Evolutionary conservation across 2,888 invertebrate species (phyloP), one percentile per base, ranked within the genome.

Genomic region (Formica aserva): DNA sequence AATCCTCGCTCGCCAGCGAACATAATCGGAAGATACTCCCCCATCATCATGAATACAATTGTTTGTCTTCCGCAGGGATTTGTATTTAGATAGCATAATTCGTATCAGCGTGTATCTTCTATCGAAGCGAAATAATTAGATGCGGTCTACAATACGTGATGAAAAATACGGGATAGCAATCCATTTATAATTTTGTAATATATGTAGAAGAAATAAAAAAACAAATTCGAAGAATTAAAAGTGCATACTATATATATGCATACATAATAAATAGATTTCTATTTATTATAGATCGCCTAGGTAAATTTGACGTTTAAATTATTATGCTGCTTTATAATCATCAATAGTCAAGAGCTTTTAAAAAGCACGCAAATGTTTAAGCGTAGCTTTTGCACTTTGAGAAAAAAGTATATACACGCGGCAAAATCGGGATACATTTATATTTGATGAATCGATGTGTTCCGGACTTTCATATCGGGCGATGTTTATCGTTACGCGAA

Each of bases 401-500:
- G 52, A 38, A 65, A 63, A 11, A 62, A 13, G 29, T 22, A 22
- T 32, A n/a, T 8, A 15, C 13, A 13, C 26, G 9, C 15, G 48
- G 35, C 48, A 38, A 52, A 76, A 66, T 52, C n/a, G 35, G 35
- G 26, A n/a, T 66, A 60, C 48, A 26, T 76, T 76, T 35, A 52
- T 67, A 67, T 77, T 55, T 41, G 29, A 77, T 77, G 57, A 41
- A n/a, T 41, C 55, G 55, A 35, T 55, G 29, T 26, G 26, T 18
- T 32, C 45, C 8, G 15, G 1, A 15, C 11, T 35, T 62, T 38
- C 32, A 29, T 18, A 26, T 57, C 45, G 2, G 52, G n/a, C 18
- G 15, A 45, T 60, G 60, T 78, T 78, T 78, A 71, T 41, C n/a
- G 32, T 45, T 67, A 29, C 26, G 15, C 32, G 41, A 45, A 71